Conservation (phyloP, 2,797 vertebrate genomes). For the Sebastiscus albofasciatus region DNA sequence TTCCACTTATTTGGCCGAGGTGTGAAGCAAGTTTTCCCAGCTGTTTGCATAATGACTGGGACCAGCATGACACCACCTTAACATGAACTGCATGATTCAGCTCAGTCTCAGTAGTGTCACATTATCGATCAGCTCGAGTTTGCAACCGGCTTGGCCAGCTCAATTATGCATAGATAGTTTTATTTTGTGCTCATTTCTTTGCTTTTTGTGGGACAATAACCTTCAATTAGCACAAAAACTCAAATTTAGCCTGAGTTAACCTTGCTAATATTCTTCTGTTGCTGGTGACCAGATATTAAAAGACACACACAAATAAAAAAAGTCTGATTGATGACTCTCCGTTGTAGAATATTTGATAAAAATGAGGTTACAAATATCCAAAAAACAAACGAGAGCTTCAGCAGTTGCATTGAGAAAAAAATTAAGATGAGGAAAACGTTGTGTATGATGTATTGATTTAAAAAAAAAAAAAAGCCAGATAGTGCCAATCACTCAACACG, state of each 20-base stretch:
- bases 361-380: not conserved
- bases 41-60: not conserved
- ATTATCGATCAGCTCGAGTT: not conserved
- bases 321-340: too few species aligned
- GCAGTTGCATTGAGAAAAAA: not conserved
- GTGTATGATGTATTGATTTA: not conserved
- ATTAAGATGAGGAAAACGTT: not conserved
- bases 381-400: not conserved
- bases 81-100: not conserved
- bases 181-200: not conserved
- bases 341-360: not conserved
- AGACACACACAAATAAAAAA: too few species aligned
- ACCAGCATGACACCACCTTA: too few species aligned
- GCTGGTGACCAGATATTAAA: too few species aligned
- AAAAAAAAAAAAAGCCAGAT: not conserved
- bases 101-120: not conserved
- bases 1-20: not conserved
- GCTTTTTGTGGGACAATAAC: not conserved
- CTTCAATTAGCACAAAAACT: too few species aligned
- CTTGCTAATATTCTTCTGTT: too few species aligned
- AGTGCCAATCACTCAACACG: not conserved
- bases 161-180: too few species aligned
- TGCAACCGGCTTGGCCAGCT: not conserved
- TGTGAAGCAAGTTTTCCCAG: not conserved
- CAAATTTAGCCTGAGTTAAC: too few species aligned